Base-by-base conservation (phyloP, 2,797 vertebrate genomes). In the Rachycentron canadum region DNA sequence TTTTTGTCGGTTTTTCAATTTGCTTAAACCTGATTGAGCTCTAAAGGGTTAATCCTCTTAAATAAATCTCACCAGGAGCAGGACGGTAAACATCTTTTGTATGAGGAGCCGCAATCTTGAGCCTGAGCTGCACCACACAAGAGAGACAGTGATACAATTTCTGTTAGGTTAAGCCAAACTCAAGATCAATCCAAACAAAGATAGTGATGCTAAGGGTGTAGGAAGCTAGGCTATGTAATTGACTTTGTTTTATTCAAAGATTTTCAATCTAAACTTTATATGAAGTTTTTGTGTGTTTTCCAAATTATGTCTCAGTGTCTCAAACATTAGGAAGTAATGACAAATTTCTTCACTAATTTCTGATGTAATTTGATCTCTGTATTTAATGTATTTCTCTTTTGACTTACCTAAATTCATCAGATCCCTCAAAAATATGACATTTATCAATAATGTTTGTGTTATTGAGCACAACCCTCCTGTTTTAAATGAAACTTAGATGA, bases 11-110 rank as follows among this genome's bases (percentile, higher is more conserved):
- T 28, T 83, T 65, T 79, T 52, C 16, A 23, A 61, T 63, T 62
- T 65, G 13, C 30, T 26, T 36, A 45, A 64, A 56, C 62, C 52
- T 5, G 19, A 74, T 73, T 23, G 69, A 69, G 7, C 13, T 12
- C 17, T 21, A 12, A 43, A 63, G 23, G 16, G 32, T 56, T 62
- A 62, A 74, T 68, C 45, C 34, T 63, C 55, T 61, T 56, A 69
- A 50, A 73, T 52, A 66, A 60, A 56, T 72, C 47, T 43, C 11
- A 65, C 2, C 34, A 52, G 70, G n/a, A 64, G 41, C 41, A 52
- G 36, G 25, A 58, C 5, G 8, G 32, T 62, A 62, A 62, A 77
- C 12, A 76, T 30, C 52, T 55, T 64, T 64, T 67, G 36, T 32
- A 45, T 57, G 43, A 41, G 14, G 0, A 62, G 57, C 12, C 49